Evolutionary conservation across 2,888 invertebrate genomes (phyloP), one percentile per base, ranked within the genome.

Genomic region (Zygothrica quintamaculata): DNA sequence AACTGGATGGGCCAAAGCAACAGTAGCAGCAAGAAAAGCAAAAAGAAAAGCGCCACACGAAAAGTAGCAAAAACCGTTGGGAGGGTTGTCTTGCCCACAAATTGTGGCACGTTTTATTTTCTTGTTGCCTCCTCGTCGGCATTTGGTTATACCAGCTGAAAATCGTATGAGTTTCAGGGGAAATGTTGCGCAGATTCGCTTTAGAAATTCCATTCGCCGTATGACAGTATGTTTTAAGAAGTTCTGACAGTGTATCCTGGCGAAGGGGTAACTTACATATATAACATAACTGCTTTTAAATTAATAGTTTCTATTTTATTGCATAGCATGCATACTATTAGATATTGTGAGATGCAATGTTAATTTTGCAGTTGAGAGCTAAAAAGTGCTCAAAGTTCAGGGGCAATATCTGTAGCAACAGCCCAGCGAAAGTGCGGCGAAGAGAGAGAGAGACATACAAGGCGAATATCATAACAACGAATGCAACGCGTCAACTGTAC

Each of bases 101-200:
- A 64, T 2, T 44, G 40, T 81, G 78, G 75, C 78, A 82, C 84
- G 84, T 84, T 82, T 77, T 79, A 62, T 22, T 22, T 22, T 22
- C 5, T 22, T 22, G 70, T 46, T 65, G 52, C 47, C 47, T 61
- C 53, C 43, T 55, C 60, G 48, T 40, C 36, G 65, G 76, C 71
- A 52, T 74, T 78, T 84, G 62, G 78, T 66, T 85, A 79, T 89
- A 89, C 79, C 84, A 76, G 78, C 88, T 78, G 74, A 82, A 88
- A 88, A 89, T 89, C 89, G 74, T 88, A 89, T 71, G 89, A 89
- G 77, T 75, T 89, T 89, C 60, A 89, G 89, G 89, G 88, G 89
- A 88, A 89, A 88, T 70, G 65, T 43, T 66, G 60, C 65, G 59
- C 67, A 62, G 42, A 22, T 22, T 22, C 18, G 18, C 18, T 22